Conservation (phyloP, 2,888 invertebrate genomes). For the Acleris laterana region DNA sequence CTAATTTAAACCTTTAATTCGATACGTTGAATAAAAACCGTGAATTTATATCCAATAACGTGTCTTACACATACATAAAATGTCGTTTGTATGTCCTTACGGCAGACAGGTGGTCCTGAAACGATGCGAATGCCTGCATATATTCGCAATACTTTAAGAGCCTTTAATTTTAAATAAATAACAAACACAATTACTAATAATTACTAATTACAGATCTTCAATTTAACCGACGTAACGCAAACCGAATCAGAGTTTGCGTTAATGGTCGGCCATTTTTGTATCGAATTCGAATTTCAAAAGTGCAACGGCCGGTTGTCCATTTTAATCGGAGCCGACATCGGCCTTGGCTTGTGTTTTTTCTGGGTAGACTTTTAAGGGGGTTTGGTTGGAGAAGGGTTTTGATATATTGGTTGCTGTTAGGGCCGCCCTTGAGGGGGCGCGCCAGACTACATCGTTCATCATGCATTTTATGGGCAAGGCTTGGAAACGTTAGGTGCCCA, state of each 20-base stretch:
- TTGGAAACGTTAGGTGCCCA: slow-evolving; percentile 59
- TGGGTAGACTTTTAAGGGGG: slow-evolving; percentile 43
- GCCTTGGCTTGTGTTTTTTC: slow-evolving; percentile 49
- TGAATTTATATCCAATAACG: slow-evolving; percentile 67
- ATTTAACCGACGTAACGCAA: slow-evolving; percentile 5
- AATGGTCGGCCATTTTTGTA: slow-evolving; percentile 67
- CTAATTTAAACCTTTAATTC: slow-evolving; percentile 61
- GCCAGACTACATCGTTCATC: slow-evolving; percentile 79
- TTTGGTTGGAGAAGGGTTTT: slow-evolving; percentile 57
- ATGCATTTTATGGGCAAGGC: slow-evolving; percentile 77
- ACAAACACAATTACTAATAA: slow-evolving; percentile 17
- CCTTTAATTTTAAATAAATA: slow-evolving; percentile 58
- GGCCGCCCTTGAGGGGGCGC: slow-evolving; percentile 76
- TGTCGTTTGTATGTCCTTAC: slow-evolving; percentile 65
- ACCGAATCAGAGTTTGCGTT: neutral
- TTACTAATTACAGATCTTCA: slow-evolving; percentile 12
- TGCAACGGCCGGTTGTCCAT: slow-evolving; percentile 71
- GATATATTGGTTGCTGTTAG: slow-evolving; percentile 54
- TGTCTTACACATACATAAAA: slow-evolving; percentile 68
- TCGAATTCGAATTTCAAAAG: slow-evolving; percentile 40
- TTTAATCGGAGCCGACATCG: slow-evolving; percentile 53
- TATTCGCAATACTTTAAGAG: slow-evolving; percentile 68
- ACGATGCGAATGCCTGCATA: slow-evolving; percentile 51
- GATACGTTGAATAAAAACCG: slow-evolving; percentile 73
- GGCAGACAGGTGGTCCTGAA: slow-evolving; percentile 72